Evolutionary conservation across 2,888 invertebrate species (phyloP).

Genomic region (Hyles lineata): DNA sequence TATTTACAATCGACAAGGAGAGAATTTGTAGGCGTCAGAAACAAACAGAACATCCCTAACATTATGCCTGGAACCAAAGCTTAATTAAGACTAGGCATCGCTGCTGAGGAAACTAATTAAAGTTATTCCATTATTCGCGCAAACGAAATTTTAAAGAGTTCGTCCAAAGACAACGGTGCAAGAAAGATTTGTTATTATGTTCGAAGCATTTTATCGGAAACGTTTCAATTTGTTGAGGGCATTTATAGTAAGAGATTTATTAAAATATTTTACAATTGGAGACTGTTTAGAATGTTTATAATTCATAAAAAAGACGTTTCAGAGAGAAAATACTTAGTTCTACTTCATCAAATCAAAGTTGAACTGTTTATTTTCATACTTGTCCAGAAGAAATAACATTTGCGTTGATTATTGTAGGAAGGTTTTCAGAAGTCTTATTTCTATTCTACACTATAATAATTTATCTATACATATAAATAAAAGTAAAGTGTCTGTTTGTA

Average conservation of each 20-base stretch:
- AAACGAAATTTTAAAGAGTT: conserved; percentile 72
- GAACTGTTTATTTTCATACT: too few relatives aligned
- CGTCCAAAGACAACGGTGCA: conserved; percentile 59
- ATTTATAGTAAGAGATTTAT: background rate
- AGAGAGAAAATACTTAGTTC: too few relatives aligned
- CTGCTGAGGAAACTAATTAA: conserved; percentile 76
- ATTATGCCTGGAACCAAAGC: conserved; percentile 67
- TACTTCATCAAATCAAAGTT: too few relatives aligned
- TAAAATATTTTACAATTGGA: background rate
- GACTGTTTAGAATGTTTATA: background rate
- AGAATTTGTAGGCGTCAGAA: conserved; percentile 52
- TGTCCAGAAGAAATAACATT: too few relatives aligned
- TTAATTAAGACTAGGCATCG: conserved; percentile 77
- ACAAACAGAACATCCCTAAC: conserved; percentile 60
- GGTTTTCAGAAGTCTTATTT: too few relatives aligned
- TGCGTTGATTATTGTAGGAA: too few relatives aligned
- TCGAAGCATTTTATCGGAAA: conserved; percentile 45
- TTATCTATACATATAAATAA: too few relatives aligned
- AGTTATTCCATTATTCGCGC: conserved; percentile 78
- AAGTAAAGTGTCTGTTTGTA: too few relatives aligned
- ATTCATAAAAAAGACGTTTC: too few relatives aligned
- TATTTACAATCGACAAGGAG: conserved; percentile 31
- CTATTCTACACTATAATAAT: too few relatives aligned
- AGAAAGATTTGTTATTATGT: conserved; percentile 62
- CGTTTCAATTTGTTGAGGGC: conserved; percentile 32